Conservation (phyloP, 2,888 invertebrate species). For the Hydrotaea diabolus region DNA sequence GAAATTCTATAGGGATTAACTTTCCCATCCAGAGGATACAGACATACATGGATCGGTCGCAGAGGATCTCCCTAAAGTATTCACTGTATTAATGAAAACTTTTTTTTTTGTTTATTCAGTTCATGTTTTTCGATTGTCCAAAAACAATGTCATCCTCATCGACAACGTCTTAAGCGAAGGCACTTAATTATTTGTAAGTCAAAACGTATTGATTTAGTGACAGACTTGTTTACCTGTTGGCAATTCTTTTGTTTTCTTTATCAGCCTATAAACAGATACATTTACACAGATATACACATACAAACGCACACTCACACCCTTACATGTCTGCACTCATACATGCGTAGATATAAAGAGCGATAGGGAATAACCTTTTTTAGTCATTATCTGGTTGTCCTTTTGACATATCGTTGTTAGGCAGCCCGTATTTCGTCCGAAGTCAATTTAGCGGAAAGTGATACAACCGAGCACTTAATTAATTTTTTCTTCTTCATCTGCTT, state of each 20-base stretch:
- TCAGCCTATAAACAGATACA: no score
- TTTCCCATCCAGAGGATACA: no score
- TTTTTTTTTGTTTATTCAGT: background rate
- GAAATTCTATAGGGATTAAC: no score
- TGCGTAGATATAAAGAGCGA: background rate
- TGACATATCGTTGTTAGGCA: background rate
- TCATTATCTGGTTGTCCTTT: slow-evolving; percentile 23
- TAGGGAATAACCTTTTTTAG: background rate
- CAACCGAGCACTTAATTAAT: slow-evolving; percentile 43
- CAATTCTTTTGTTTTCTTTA: background rate
- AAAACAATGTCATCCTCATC: background rate
- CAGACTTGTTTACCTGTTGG: background rate
- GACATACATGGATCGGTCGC: no score
- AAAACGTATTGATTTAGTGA: background rate
- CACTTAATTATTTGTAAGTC: background rate
- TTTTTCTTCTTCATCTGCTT: background rate
- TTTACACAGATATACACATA: no score
- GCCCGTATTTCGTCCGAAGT: slow-evolving; percentile 3
- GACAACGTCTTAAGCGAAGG: background rate
- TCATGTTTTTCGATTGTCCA: background rate
- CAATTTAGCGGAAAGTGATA: slow-evolving; percentile 48
- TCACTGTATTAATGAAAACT: no score
- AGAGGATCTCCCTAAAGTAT: no score
- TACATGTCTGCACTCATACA: background rate
- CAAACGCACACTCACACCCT: no score